A percentile compares a stretch with the other conserved stretches of the same genome.
phyloP scores from a whole-genome alignment of 1,140 invertebrate genomes.

The Orussus abietinus region DNA sequence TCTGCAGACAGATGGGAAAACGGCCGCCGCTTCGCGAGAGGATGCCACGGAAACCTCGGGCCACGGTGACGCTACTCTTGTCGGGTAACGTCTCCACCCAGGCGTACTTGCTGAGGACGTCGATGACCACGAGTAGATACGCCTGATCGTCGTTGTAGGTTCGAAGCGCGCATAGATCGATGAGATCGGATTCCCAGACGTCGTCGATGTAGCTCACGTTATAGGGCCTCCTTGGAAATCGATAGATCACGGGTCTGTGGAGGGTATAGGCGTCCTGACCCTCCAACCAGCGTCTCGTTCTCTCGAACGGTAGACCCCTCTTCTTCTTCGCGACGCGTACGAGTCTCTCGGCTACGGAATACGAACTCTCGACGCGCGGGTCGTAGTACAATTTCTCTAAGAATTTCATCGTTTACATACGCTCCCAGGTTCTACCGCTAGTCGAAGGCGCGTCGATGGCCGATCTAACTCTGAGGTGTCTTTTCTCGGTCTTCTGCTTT shows the following conservation, averaged over 20 bases:
- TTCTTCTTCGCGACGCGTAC: too few relatives aligned
- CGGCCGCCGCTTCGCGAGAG: not conserved
- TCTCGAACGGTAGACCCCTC: too few relatives aligned
- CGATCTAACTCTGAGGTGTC: too few relatives aligned
- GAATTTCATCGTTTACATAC: too few relatives aligned
- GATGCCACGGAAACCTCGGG: too few relatives aligned
- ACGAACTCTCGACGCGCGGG: too few relatives aligned
- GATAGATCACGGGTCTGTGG: conserved; percentile 4
- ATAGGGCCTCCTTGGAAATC: conserved; percentile 12
- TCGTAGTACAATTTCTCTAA: too few relatives aligned
- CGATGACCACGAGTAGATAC: conserved; percentile 11
- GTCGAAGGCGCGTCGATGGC: too few relatives aligned
- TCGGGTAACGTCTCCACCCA: conserved; percentile 16
- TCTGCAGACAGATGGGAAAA: not conserved
- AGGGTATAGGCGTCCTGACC: conserved; percentile 13
- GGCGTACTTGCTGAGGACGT: conserved; percentile 16
- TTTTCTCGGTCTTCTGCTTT: too few relatives aligned
- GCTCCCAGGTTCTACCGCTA: too few relatives aligned
- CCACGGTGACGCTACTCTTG: conserved; percentile 4
- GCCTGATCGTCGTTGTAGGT: conserved; percentile 1
- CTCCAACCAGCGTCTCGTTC: conserved; percentile 14
- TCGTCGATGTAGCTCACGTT: conserved; percentile 16
- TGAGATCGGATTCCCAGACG: conserved; percentile 14
- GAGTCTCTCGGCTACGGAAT: too few relatives aligned
- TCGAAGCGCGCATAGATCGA: conserved; percentile 9